A percentile compares a stretch with the other conserved stretches of the same genome.
These are phyloP conservation scores for Melitaea athalia DNA, from an alignment of 2,888 invertebrate species.

Conservation along the genomic window DNA sequence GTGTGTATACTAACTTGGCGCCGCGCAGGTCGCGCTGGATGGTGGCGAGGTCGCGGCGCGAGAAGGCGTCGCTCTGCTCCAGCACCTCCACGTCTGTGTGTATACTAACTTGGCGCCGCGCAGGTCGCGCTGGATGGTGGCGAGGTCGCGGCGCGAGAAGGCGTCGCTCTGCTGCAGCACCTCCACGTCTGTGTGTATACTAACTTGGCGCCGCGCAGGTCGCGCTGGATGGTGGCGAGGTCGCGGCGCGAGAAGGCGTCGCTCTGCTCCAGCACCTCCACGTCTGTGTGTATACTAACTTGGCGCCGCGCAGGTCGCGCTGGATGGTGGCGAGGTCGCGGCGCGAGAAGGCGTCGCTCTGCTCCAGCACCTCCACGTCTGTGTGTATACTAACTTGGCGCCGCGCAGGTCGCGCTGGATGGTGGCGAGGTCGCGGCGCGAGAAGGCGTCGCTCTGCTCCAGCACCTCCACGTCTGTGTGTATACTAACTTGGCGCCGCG, in stretches of 20 bases:
- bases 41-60: slow-evolving; percentile 86
- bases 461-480: slow-evolving; percentile 83
- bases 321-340: slow-evolving; percentile 88
- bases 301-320: slow-evolving; percentile 88
- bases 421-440: slow-evolving; percentile 86
- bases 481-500: slow-evolving; percentile 88
- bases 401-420: slow-evolving; percentile 89
- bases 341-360: slow-evolving; percentile 89
- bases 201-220: slow-evolving; percentile 90
- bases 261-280: slow-evolving; percentile 90
- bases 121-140: slow-evolving; percentile 87
- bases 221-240: slow-evolving; percentile 86
- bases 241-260: slow-evolving; percentile 90
- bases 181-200: slow-evolving; percentile 69
- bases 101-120: slow-evolving; percentile 88
- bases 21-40: slow-evolving; percentile 89
- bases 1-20: slow-evolving; percentile 83
- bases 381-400: slow-evolving; percentile 83
- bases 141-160: slow-evolving; percentile 88
- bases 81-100: slow-evolving; percentile 83
- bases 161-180: slow-evolving; percentile 92
- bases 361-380: slow-evolving; percentile 87
- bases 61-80: slow-evolving; percentile 90
- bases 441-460: slow-evolving; percentile 90
- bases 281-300: slow-evolving; percentile 76